Evolutionary conservation across 2,888 invertebrate species (phyloP).

Genomic region (Chymomyza procnemis): DNA sequence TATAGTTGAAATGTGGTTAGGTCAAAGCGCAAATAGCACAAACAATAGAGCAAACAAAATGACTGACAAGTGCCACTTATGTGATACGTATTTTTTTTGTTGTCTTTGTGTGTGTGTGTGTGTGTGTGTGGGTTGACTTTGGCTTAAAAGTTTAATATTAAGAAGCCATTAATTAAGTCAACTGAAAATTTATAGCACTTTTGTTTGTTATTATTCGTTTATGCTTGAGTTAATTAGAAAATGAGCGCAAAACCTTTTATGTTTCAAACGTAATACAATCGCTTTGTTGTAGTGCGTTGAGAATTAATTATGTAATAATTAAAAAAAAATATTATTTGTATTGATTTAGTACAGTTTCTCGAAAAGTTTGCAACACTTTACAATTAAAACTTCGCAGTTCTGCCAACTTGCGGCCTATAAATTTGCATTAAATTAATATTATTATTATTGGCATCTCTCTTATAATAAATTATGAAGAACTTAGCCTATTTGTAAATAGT

Average conservation of each 20-base stretch:
- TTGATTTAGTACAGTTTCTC: too few species aligned
- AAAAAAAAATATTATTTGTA: too few species aligned
- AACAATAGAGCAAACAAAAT: neutral
- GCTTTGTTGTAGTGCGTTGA: constrained; percentile 36
- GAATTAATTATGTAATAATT: constrained; percentile 67
- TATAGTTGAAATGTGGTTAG: constrained; percentile 29
- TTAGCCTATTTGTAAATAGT: too few species aligned
- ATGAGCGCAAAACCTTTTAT: constrained; percentile 65
- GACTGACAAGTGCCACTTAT: neutral
- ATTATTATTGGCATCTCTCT: too few species aligned
- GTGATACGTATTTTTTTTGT: neutral
- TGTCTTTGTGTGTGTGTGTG: neutral
- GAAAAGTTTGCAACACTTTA: too few species aligned
- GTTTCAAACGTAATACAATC: constrained; percentile 14
- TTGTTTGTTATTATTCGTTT: constrained; percentile 74
- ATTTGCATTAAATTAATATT: too few species aligned
- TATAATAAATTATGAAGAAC: too few species aligned
- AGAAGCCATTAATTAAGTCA: constrained; percentile 68
- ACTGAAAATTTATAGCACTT: constrained; percentile 74
- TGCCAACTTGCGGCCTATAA: too few species aligned
- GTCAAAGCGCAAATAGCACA: constrained; percentile 6
- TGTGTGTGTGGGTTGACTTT: constrained; percentile 3
- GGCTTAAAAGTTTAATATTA: constrained; percentile 28
- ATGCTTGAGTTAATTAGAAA: constrained; percentile 73
- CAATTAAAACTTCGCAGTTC: too few species aligned